phyloP scores from a whole-genome alignment of 1,140 invertebrate species.

The Nautilus pompilius region DNA sequence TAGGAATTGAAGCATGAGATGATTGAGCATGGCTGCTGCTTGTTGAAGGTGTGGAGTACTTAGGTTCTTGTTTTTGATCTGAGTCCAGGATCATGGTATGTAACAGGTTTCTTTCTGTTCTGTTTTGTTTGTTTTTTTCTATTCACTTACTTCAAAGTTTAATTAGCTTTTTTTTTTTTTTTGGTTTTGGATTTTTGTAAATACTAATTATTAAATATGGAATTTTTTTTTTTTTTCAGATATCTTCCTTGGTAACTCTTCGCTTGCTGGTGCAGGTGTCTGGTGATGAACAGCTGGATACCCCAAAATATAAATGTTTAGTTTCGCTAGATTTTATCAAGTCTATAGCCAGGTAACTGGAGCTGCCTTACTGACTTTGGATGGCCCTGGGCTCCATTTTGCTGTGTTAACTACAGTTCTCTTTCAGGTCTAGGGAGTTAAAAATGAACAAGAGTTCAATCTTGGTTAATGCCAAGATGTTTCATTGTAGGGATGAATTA shows the following conservation, averaged over 20 bases:
- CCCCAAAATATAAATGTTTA: conserved; percentile 58
- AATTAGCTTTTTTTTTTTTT: not conserved
- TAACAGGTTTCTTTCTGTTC: not conserved
- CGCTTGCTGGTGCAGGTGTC: conserved; percentile 51
- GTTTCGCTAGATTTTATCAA: conserved; percentile 55
- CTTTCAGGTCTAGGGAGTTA: too few relatives aligned
- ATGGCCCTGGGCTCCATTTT: too few relatives aligned
- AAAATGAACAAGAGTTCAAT: too few relatives aligned
- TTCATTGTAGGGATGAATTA: too few relatives aligned
- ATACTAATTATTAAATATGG: not conserved
- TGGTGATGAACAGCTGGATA: conserved; percentile 51
- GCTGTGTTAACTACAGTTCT: too few relatives aligned
- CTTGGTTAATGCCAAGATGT: too few relatives aligned
- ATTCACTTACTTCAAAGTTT: not conserved
- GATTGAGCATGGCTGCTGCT: not conserved
- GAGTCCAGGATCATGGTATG: not conserved
- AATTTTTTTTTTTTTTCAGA: conserved; percentile 35
- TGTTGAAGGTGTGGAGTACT: not conserved
- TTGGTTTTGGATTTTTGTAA: not conserved
- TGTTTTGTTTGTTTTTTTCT: not conserved
- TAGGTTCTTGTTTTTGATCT: not conserved
- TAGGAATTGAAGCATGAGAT: not conserved
- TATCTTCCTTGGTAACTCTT: conserved; percentile 54
- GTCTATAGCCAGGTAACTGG: conserved; percentile 52
- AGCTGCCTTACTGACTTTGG: too few relatives aligned